Conservation (phyloP, 2,113 vertebrate genomes). For the Puffinus mauretanicus region DNA sequence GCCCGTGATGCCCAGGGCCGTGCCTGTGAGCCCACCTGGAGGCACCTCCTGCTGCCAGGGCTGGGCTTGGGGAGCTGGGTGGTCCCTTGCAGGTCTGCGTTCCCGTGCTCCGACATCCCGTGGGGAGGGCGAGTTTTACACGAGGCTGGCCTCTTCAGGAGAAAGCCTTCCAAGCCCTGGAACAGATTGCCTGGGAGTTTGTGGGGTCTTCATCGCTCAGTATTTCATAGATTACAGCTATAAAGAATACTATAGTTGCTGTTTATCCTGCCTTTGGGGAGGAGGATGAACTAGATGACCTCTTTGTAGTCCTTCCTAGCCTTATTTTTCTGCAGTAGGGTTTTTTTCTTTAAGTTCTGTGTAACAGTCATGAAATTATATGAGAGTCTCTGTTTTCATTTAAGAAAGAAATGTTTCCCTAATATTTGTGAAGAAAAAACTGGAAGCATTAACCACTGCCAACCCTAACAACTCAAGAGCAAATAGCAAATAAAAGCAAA, state of each 20-base stretch:
- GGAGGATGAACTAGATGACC: neutral
- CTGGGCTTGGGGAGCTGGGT: neutral
- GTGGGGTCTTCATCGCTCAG: neutral
- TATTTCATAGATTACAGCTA: neutral
- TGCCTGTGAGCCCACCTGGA: neutral
- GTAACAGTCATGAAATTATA: neutral
- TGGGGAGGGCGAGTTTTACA: neutral
- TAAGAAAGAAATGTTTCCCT: slow-evolving; percentile 5
- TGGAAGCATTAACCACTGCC: neutral
- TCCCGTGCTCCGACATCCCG: neutral
- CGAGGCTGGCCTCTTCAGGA: neutral
- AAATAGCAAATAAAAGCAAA: neutral
- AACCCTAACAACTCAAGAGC: neutral
- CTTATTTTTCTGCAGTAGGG: neutral
- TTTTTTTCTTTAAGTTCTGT: neutral
- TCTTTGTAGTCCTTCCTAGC: neutral
- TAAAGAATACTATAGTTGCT: neutral
- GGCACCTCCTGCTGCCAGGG: neutral
- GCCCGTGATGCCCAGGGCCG: neutral
- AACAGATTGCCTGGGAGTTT: neutral
- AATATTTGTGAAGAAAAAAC: neutral
- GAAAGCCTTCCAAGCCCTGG: neutral
- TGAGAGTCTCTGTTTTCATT: slow-evolving; percentile 10
- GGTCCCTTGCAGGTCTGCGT: neutral
- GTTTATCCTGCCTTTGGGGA: neutral